Evolutionary conservation across 2,888 invertebrate genomes (phyloP).

Genomic region (Lypha dubia): DNA sequence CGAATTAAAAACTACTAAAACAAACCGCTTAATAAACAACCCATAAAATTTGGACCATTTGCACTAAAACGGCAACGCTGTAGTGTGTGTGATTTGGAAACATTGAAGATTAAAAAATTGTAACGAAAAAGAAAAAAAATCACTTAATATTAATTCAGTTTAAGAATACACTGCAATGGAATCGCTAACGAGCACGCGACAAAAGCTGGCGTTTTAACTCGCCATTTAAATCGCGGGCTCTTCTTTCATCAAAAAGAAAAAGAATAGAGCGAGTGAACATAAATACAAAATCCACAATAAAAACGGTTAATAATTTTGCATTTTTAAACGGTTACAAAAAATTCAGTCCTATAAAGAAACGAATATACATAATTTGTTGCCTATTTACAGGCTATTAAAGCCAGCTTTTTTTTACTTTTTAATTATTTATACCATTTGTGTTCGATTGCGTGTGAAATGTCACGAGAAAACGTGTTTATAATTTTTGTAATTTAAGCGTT

Average conservation of each 20-base stretch:
- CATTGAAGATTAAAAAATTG: conserved; percentile 37
- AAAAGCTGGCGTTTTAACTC: conserved; percentile 63
- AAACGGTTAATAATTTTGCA: neutral
- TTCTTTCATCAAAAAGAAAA: conserved; percentile 26
- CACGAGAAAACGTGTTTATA: conserved; percentile 35
- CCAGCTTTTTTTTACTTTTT: conserved; percentile 1
- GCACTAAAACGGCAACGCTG: neutral
- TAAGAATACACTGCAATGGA: conserved; percentile 71
- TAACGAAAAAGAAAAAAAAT: neutral
- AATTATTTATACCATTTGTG: neutral
- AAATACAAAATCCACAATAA: conserved; percentile 12
- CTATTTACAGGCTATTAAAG: conserved; percentile 58
- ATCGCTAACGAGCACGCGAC: conserved; percentile 65
- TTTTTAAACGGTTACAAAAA: neutral
- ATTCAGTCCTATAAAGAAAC: neutral
- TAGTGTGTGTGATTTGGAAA: neutral
- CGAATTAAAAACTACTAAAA: no score
- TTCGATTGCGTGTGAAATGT: conserved; percentile 49
- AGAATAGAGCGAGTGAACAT: conserved; percentile 3
- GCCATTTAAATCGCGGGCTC: conserved; percentile 69
- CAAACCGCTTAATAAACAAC: no score
- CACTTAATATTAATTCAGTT: conserved; percentile 70
- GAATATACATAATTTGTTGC: conserved; percentile 49
- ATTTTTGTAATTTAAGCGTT: neutral
- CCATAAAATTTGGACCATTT: no score